These are phyloP conservation scores for Automeris io DNA, from an alignment of 2,888 invertebrate species.

Conservation along the genomic window DNA sequence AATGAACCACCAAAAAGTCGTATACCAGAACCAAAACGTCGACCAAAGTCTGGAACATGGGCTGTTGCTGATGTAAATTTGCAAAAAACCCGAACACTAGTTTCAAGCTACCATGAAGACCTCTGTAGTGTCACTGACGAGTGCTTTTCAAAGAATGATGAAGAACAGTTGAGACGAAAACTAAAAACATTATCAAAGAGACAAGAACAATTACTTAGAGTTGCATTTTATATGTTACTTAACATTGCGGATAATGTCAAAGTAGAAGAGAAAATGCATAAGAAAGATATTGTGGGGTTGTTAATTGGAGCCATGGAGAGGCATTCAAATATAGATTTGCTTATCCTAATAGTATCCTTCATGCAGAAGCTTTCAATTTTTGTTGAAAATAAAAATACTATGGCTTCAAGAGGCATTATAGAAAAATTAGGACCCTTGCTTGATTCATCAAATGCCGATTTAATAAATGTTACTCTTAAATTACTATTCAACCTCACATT, in stretches of 20 bases:
- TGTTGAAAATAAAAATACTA: conserved; percentile 94
- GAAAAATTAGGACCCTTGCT: conserved; percentile 90
- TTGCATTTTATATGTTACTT: conserved; percentile 93
- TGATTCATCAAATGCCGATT: conserved; percentile 80
- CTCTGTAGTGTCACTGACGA: conserved; percentile 73
- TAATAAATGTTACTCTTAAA: conserved; percentile 90
- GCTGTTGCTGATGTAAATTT: conserved; percentile 72
- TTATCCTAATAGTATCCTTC: conserved; percentile 94
- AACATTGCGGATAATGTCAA: conserved; percentile 97
- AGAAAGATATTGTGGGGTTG: conserved; percentile 92
- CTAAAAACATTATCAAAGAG: conserved; percentile 90
- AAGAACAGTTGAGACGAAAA: conserved; percentile 86
- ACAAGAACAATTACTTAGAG: conserved; percentile 94
- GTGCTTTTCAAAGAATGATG: conserved; percentile 77
- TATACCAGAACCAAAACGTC: conserved; percentile 83
- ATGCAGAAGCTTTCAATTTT: conserved; percentile 96
- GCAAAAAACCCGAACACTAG: conserved; percentile 78
- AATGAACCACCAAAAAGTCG: conserved; percentile 81
- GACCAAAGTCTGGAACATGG: conserved; percentile 88
- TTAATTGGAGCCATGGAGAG: conserved; percentile 92
- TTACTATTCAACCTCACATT: conserved; percentile 97
- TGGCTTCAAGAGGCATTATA: conserved; percentile 88
- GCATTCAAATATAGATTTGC: conserved; percentile 89
- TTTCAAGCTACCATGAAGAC: conserved; percentile 83
- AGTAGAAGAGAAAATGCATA: conserved; percentile 98